Evolutionary conservation across 2,888 invertebrate genomes (phyloP).

Genomic region (Stomorhina lunata): DNA sequence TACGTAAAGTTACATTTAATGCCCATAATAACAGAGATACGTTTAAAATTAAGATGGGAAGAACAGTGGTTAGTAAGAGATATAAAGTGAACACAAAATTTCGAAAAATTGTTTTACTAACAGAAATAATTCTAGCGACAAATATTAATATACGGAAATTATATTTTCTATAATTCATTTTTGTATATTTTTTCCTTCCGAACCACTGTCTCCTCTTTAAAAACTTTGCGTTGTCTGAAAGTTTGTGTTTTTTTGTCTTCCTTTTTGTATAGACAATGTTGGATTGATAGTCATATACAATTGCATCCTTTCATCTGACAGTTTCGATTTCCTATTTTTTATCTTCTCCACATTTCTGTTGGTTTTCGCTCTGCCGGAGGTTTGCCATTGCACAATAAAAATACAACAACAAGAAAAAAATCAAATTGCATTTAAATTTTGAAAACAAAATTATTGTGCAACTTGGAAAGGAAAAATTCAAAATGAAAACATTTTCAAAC

Average conservation of each 20-base stretch:
- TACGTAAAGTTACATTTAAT: constrained; percentile 52
- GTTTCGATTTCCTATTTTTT: constrained; percentile 49
- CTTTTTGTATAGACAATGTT: constrained; percentile 19
- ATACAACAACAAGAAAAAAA: constrained; percentile 38
- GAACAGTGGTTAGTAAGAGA: constrained; percentile 25
- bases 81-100: constrained; percentile 20
- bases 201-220: background rate
- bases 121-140: no score
- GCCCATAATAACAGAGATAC: constrained; percentile 40
- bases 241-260: background rate
- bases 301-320: constrained; percentile 55
- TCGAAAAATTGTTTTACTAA: background rate
- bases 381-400: constrained; percentile 5
- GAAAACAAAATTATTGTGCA: constrained; percentile 44
- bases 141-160: no score
- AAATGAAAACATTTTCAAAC: background rate
- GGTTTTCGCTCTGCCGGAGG: constrained; percentile 22
- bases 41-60: constrained; percentile 2
- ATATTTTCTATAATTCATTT: background rate
- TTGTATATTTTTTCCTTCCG: background rate
- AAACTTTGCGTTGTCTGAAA: no score
- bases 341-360: background rate
- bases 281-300: constrained; percentile 42
- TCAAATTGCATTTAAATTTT: constrained; percentile 59
- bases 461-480: constrained; percentile 2